phyloP scores from a whole-genome alignment of 2,797 vertebrate genomes.

The Phrynocephalus vlangalii region DNA sequence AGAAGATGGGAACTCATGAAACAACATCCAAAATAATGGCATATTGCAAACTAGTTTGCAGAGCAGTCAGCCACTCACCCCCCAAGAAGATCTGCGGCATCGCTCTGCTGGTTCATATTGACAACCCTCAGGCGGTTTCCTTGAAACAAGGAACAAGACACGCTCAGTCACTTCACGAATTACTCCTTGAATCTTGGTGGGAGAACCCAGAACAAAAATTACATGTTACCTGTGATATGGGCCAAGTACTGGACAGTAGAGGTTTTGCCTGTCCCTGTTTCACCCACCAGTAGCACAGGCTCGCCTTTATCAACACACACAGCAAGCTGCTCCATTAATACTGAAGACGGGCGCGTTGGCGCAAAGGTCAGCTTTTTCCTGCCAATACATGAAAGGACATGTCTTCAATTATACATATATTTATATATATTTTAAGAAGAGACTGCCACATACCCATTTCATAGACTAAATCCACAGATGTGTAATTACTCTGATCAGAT shows the following conservation, averaged over 20 bases:
- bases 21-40: neutral
- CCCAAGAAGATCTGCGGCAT: constrained; percentile 94
- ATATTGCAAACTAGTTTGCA: neutral
- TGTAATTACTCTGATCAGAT: neutral
- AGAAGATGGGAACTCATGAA: neutral
- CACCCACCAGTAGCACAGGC: constrained; percentile 92
- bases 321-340: constrained; percentile 92
- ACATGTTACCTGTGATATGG: constrained; percentile 86
- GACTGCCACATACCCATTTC: neutral
- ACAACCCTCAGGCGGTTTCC: constrained; percentile 90
- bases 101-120: constrained; percentile 99
- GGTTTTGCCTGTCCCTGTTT: constrained; percentile 97
- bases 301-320: constrained; percentile 91
- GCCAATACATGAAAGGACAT: constrained; percentile 26
- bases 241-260: constrained; percentile 94
- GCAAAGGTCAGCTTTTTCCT: constrained; percentile 90
- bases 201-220: neutral
- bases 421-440: neutral
- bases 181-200: neutral
- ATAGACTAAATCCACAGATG: neutral
- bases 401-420: neutral
- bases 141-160: constrained; percentile 68
- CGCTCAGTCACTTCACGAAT: constrained; percentile 6
- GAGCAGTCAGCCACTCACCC: constrained; percentile 83
- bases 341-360: constrained; percentile 87